Conservation (phyloP, 1,140 invertebrate species). For the Teleopsis dalmanni region DNA sequence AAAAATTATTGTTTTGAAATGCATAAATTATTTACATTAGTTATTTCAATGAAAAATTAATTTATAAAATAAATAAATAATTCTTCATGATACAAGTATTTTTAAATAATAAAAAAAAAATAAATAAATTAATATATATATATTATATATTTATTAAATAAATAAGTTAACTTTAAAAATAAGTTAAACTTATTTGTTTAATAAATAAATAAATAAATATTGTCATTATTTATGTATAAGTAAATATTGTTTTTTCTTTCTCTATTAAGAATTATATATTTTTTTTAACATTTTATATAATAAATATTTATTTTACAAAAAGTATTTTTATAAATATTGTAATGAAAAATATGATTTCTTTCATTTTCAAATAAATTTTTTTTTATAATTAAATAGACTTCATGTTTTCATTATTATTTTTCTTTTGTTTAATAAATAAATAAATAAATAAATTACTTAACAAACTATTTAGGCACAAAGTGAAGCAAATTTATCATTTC, state of each 20-base stretch:
- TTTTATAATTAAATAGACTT: neutral
- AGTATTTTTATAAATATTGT: neutral
- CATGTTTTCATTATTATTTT: neutral
- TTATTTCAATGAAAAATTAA: slow-evolving; percentile 4
- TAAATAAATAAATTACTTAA: neutral
- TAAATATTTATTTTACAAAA: neutral
- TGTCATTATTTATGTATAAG: neutral
- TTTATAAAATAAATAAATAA: slow-evolving; percentile 4
- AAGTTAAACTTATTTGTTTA: neutral
- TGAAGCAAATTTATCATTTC: neutral
- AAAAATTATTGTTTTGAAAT: too few species aligned
- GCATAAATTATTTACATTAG: neutral
- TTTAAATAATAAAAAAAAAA: neutral
- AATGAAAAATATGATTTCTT: neutral
- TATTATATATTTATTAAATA: slow-evolving; percentile 1
- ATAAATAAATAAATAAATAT: slow-evolving; percentile 5
- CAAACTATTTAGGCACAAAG: neutral
- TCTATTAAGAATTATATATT: neutral
- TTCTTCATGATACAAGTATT: neutral
- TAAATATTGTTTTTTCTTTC: neutral
- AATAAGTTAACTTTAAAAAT: slow-evolving; percentile 1
- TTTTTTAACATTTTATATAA: neutral
- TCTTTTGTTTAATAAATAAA: slow-evolving; percentile 1
- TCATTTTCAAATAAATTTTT: neutral
- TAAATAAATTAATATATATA: neutral